Base-by-base conservation (phyloP, 2,888 invertebrate species). In the Hedya salicella region DNA sequence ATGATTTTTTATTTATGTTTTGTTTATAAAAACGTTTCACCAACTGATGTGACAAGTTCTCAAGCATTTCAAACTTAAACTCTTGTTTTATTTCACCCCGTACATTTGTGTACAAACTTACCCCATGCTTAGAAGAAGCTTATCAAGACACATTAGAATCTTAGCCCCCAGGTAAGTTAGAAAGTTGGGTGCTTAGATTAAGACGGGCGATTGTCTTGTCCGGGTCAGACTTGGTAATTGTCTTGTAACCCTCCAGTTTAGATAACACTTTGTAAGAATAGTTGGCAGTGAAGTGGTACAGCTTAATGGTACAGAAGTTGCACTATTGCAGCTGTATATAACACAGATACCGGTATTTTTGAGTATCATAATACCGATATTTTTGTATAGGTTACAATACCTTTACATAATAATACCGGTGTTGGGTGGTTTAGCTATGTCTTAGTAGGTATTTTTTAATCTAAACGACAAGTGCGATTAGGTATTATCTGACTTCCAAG, bases 101-200 rank as follows among this genome's bases (percentile, higher is more conserved):
- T 36, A 36, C 11, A 36, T 53, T n/a, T 54, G 40, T 14, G 40
- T 25, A 14, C 39, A 54, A 16, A 36, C 48, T n/a, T n/a, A 21
- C 13, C 44, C 19, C 19, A 36, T n/a, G 21, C 54, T 54, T 42
- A 14, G 25, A 54, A 54, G 53, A 54, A 54, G 40, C 54, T 54
- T 54, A 54, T 54, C 54, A 42, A 6, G 40, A 42, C 25, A 40
- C n/a, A 48, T 48, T 48, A 21, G 21, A 13, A 48, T 48, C 21
- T 48, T 48, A 48, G 48, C 48, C 48, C n/a, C 48, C 13, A 32
- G 36, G 17, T 8, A 54, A 49, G 48, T 49, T 49, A 25, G 48
- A 53, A 57, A 46, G 57, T 57, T 57, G 3, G 57, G 57, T 57
- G 19, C 44, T 57, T 57, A 57, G 57, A 57, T 57, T 44, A 57